A percentile compares a stretch with the other conserved stretches of the same genome.
Conservation (phyloP, 2,113 vertebrate genomes). For the Cololabis saira region DNA sequence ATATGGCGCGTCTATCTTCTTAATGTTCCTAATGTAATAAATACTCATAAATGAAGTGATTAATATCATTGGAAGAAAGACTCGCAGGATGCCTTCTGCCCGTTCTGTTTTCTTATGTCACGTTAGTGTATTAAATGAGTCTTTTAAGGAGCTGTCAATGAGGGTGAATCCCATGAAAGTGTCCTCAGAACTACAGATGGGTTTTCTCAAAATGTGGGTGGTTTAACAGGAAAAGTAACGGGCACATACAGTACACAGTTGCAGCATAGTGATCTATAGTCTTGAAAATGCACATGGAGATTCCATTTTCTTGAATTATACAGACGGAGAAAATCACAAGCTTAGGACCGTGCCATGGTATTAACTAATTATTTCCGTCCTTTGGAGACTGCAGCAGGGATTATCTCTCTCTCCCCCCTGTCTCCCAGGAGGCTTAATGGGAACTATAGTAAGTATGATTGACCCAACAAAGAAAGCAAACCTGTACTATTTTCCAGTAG, state of each 20-base stretch:
- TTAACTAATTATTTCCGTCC: slow-evolving; percentile 76
- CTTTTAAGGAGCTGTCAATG: slow-evolving; percentile 55
- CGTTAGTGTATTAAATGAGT: slow-evolving; percentile 34
- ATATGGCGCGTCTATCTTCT: no score
- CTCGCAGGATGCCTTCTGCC: slow-evolving; percentile 2
- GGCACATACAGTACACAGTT: no score
- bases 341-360: slow-evolving; percentile 61
- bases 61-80: slow-evolving; percentile 10
- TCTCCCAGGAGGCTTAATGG: slow-evolving; percentile 73
- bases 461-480: slow-evolving; percentile 45
- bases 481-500: slow-evolving; percentile 20
- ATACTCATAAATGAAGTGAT: not conserved
- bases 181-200: no score
- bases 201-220: slow-evolving; percentile 39
- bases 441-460: slow-evolving; percentile 61
- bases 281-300: slow-evolving; percentile 33
- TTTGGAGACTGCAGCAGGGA: slow-evolving; percentile 64
- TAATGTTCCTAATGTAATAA: no score
- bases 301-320: slow-evolving; percentile 45
- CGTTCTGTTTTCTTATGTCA: slow-evolving; percentile 26
- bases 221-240: not conserved
- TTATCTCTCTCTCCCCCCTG: slow-evolving; percentile 57
- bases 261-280: slow-evolving; percentile 24
- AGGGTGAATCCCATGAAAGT: not conserved
- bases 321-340: slow-evolving; percentile 55